Evolutionary conservation across 2,113 vertebrate species (phyloP).

Genomic region (Petromus typicus): DNA sequence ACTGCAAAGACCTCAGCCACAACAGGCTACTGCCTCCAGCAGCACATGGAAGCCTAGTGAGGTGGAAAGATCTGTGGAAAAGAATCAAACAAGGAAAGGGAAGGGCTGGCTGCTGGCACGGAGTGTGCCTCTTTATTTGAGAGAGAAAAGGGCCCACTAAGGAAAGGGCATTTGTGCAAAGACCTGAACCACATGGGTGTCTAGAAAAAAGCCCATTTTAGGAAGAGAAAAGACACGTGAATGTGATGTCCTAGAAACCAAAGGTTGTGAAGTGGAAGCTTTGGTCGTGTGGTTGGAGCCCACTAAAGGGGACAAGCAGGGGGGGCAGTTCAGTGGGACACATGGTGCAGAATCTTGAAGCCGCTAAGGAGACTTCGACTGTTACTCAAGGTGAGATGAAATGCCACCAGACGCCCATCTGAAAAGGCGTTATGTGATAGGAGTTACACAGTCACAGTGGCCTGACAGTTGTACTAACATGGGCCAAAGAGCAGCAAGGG

Average conservation of each 20-base stretch:
- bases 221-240: neutral
- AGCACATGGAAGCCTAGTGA: neutral
- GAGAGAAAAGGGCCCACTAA: neutral
- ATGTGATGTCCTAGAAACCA: neutral
- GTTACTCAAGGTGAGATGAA: neutral
- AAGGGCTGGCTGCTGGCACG: neutral
- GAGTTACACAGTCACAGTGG: neutral
- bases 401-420: neutral
- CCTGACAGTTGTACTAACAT: neutral
- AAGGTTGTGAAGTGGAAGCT: neutral
- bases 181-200: neutral
- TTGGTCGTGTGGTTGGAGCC: neutral
- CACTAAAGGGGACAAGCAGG: fast-evolving
- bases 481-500: neutral
- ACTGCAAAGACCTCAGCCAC: neutral
- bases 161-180: neutral
- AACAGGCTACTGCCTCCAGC: neutral
- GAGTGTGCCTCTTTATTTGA: neutral
- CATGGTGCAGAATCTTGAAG: neutral
- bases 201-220: neutral
- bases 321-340: neutral
- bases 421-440: neutral
- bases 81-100: neutral
- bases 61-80: neutral
- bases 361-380: neutral